A percentile compares a stretch with the other conserved stretches of the same genome.
Conservation (phyloP, 2,888 invertebrate genomes). For the Sarcophaga caerulescens region DNA sequence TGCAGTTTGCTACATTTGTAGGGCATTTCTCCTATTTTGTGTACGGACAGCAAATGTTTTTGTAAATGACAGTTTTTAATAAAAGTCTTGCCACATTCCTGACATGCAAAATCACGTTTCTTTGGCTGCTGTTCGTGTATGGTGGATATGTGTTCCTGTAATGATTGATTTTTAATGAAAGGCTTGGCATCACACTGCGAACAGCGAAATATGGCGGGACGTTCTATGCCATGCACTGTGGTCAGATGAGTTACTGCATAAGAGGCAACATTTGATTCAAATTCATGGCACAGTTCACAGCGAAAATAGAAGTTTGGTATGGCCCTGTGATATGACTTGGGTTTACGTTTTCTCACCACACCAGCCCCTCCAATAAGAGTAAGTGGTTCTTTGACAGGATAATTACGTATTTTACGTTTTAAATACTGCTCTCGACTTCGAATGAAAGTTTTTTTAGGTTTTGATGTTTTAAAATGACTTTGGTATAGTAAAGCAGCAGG, state of each 20-base stretch:
- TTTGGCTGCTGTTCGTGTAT: slow-evolving; percentile 63
- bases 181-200: slow-evolving; percentile 59
- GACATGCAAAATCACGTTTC: slow-evolving; percentile 56
- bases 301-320: slow-evolving; percentile 66
- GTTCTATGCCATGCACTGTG: slow-evolving; percentile 55
- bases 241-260: slow-evolving; percentile 60
- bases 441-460: slow-evolving; percentile 58
- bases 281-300: slow-evolving; percentile 64
- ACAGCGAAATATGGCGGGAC: slow-evolving; percentile 63
- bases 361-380: slow-evolving; percentile 63
- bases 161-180: slow-evolving; percentile 66
- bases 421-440: slow-evolving; percentile 64
- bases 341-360: slow-evolving; percentile 62
- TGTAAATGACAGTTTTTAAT: slow-evolving; percentile 65
- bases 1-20: slow-evolving; percentile 46
- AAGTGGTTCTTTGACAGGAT: slow-evolving; percentile 60
- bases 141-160: slow-evolving; percentile 63
- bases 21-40: slow-evolving; percentile 61
- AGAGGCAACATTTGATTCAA: slow-evolving; percentile 65
- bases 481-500: slow-evolving; percentile 51
- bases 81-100: slow-evolving; percentile 62
- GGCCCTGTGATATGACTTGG: slow-evolving; percentile 59
- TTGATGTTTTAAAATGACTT: slow-evolving; percentile 55
- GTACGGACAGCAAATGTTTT: slow-evolving; percentile 60
- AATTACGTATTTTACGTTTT: slow-evolving; percentile 64